Evolutionary conservation across 2,888 invertebrate species (phyloP), one percentile per base, ranked within the genome.

Genomic region (Ophioninae sp.): DNA sequence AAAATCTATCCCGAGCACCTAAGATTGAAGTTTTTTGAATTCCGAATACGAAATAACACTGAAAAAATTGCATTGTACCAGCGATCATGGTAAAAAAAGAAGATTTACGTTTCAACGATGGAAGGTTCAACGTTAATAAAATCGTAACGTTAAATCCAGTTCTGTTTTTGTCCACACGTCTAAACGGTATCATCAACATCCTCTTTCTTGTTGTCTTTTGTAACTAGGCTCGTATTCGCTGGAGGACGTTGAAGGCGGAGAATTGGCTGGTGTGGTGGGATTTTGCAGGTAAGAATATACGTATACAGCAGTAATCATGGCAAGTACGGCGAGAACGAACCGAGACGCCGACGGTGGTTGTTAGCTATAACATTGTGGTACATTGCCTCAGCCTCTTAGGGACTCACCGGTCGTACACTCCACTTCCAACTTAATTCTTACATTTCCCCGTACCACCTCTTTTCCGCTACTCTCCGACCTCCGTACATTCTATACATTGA

Each of bases 381-480:
- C 82, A 79, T 81, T 80, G 76, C 81, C 67, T 81, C 58, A 58
- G 84, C 81, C 84, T 81, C 84, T 61, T 56, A 76, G 84, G 84
- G 84, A 84, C 79, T 71, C 59, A 65, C 7, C 63, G 30, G 56
- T 81, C 75, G 75, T 76, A 67, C 51, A 51, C 72, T 68, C 75
- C 59, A 84, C 84, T 79, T 84, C 79, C 81, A 81, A 84, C 84
- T 84, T 84, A 79, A 84, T 79, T 84, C 79, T 81, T 79, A 81
- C 84, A 76, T 79, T 84, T 81, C 68, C 79, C 63, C 72, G 51
- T 63, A 68, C 67, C 39, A 51, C 58, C 75, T 44, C 72, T 68
- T 56, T 72, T 75, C 75, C 71, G 10, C 75, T 51, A 71, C 75
- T 67, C 22, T 17, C 67, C 71, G 37, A 37, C 58, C 69, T 63